Conservation (phyloP, 2,113 vertebrate genomes). For the Proterorhinus semilunaris region DNA sequence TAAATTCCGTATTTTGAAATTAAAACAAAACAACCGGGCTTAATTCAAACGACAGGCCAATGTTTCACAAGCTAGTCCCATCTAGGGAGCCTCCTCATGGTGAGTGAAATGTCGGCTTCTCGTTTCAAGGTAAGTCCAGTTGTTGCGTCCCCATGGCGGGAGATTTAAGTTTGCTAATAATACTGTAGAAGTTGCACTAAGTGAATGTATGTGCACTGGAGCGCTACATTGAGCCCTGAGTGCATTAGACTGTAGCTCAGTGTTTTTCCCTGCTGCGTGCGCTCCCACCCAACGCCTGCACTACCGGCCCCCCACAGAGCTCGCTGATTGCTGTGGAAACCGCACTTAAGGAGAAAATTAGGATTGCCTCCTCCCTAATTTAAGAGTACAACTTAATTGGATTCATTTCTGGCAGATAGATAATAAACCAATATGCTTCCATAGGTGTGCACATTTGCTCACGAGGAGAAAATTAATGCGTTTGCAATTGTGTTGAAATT, state of each 20-base stretch:
- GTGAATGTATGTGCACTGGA: constrained; percentile 22
- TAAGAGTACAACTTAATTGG: constrained; percentile 75
- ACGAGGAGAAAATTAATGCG: constrained; percentile 40
- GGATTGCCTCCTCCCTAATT: constrained; percentile 74
- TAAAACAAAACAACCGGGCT: too few relatives aligned
- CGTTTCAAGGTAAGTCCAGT: too few relatives aligned
- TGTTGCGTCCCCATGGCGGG: too few relatives aligned
- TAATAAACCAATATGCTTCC: constrained; percentile 60
- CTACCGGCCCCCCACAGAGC: constrained; percentile 68
- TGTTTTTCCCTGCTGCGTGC: constrained; percentile 65
- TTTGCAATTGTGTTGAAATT: constrained; percentile 20
- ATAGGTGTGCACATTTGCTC: constrained; percentile 62
- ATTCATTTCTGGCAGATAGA: constrained; percentile 71
- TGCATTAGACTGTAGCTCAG: constrained; percentile 61
- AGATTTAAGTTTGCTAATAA: background rate
- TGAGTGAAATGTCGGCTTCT: too few relatives aligned
- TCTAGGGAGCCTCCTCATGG: too few relatives aligned
- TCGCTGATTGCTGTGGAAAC: constrained; percentile 77
- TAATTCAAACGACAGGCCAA: too few relatives aligned
- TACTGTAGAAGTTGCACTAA: background rate
- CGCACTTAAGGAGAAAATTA: constrained; percentile 77
- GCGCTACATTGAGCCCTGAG: constrained; percentile 49
- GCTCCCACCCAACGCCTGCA: constrained; percentile 73
- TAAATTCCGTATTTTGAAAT: too few relatives aligned
- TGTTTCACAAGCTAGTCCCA: too few relatives aligned